Conservation (phyloP, 2,113 vertebrate species). For the Struthidea cinerea region DNA sequence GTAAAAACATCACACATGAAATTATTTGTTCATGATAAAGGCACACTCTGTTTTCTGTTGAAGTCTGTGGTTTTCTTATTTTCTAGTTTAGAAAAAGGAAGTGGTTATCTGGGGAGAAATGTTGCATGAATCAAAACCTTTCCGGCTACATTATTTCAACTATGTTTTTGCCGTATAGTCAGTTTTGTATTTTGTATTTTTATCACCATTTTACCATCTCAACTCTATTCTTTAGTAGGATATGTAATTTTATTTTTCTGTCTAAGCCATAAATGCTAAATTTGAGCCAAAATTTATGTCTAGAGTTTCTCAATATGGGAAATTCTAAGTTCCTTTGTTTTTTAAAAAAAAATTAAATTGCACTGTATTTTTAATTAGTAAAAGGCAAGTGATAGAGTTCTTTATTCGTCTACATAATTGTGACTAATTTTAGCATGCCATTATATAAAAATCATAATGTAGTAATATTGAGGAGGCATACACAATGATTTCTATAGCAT, state of each 20-base stretch:
- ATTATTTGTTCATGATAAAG: neutral
- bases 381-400: neutral
- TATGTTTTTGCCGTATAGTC: neutral
- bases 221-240: neutral
- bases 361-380: neutral
- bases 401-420: neutral
- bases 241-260: neutral
- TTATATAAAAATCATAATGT: neutral
- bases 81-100: conserved; percentile 28
- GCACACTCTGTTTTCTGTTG: neutral
- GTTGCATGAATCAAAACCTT: neutral
- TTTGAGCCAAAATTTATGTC: neutral
- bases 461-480: neutral
- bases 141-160: neutral
- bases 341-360: neutral
- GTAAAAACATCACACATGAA: neutral
- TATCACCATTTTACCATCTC: neutral
- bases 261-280: neutral
- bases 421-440: neutral
- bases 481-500: neutral
- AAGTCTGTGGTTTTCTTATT: conserved; percentile 30
- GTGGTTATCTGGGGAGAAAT: neutral
- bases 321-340: neutral
- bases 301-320: neutral
- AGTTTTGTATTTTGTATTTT: neutral